Percentiles rank a stretch among this genome's conserved stretches.
phyloP scores from a whole-genome alignment of 35 echinoderm and acorn worm genomes.

The Diadema setosum region DNA sequence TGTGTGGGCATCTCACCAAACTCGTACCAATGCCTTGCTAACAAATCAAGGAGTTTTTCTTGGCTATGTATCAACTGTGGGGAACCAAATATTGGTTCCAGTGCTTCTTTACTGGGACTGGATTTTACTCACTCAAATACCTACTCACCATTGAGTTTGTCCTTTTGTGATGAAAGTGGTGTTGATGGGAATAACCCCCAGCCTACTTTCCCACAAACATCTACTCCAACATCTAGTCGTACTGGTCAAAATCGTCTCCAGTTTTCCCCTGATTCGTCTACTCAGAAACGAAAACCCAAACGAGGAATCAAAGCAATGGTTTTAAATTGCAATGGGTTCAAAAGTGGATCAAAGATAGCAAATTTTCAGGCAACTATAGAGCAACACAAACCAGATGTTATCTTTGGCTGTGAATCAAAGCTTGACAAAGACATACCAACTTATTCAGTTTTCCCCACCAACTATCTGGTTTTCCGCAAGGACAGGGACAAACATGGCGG shows the following conservation, averaged over 20 bases:
- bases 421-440: neutral
- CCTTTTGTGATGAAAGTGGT: neutral
- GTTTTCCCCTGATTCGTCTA: neutral
- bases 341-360: neutral
- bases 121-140: neutral
- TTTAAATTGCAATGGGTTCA: slow-evolving; percentile 23
- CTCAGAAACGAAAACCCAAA: too few species aligned
- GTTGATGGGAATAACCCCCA: neutral
- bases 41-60: slow-evolving; percentile 1
- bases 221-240: neutral
- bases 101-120: neutral
- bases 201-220: neutral
- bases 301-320: slow-evolving; percentile 6
- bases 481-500: slow-evolving; percentile 4
- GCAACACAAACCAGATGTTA: slow-evolving; percentile 38
- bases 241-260: neutral
- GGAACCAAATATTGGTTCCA: neutral
- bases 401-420: slow-evolving; percentile 30
- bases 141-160: neutral
- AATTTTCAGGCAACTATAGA: slow-evolving; percentile 8
- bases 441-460: slow-evolving; percentile 21
- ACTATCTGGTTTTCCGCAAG: slow-evolving; percentile 5
- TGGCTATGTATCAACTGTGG: neutral
- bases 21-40: neutral
- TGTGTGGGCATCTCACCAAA: neutral